Evolutionary conservation across 2,888 invertebrate species (phyloP).

Genomic region (Polylopha cassiicola): DNA sequence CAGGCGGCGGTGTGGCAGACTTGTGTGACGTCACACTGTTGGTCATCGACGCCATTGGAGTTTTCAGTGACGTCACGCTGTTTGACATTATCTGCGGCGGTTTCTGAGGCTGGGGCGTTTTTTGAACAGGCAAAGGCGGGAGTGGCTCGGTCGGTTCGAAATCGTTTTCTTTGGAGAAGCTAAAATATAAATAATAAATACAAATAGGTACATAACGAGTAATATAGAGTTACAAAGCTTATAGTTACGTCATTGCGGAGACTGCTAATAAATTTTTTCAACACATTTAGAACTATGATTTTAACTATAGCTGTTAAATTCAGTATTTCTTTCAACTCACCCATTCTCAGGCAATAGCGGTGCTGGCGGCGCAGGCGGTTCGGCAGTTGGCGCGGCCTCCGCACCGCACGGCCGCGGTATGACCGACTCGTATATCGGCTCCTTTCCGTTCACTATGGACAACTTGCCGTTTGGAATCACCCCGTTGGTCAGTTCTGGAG

Average conservation of each 20-base stretch:
- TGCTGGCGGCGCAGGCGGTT: conserved; percentile 48
- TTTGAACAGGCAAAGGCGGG: conserved; percentile 37
- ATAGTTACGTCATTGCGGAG: no score
- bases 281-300: no score
- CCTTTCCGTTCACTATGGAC: conserved; percentile 68
- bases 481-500: conserved; percentile 66
- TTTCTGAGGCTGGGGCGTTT: conserved; percentile 39
- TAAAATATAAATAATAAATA: conserved; percentile 27
- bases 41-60: conserved; percentile 13
- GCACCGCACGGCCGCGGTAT: conserved; percentile 82
- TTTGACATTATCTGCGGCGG: conserved; percentile 42
- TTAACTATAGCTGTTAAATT: no score
- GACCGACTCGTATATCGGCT: conserved; percentile 92
- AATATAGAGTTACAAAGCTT: no score
- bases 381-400: conserved; percentile 35
- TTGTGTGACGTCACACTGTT: conserved; percentile 24
- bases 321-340: no score
- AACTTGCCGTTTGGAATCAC: conserved; percentile 74
- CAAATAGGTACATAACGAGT: no score
- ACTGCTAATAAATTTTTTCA: no score
- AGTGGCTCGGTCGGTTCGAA: conserved; percentile 43
- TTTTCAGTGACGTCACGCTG: conserved; percentile 31
- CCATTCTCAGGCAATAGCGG: conserved; percentile 50
- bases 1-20: conserved; percentile 41
- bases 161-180: conserved; percentile 40